phyloP scores from a whole-genome alignment of 2,113 vertebrate genomes.

The Scytalopus superciliaris region DNA sequence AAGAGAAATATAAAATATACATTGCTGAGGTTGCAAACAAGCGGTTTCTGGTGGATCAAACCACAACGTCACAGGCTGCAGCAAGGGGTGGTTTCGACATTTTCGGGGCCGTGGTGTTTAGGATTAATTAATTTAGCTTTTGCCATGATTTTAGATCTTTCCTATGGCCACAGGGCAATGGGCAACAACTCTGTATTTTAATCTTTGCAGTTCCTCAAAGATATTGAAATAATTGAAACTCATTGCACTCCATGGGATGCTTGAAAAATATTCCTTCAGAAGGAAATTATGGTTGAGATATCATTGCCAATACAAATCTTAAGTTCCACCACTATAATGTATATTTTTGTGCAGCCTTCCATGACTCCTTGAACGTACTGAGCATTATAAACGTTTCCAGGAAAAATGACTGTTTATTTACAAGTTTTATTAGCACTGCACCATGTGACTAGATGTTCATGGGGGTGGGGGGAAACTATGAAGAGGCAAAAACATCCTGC shows the following conservation, averaged over 20 bases:
- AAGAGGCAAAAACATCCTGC: not conserved
- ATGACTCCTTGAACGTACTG: not conserved
- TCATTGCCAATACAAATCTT: not conserved
- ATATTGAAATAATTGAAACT: not conserved
- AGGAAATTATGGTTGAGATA: not conserved
- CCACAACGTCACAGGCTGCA: not conserved
- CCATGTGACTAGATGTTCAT: not conserved
- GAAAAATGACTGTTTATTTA: not conserved
- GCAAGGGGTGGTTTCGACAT: not conserved
- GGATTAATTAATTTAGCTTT: not conserved
- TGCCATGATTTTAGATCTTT: not conserved
- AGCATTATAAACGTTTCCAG: not conserved
- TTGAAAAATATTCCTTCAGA: not conserved
- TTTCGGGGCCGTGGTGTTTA: not conserved
- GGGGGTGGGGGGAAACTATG: not conserved
- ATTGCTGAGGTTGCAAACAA: constrained; percentile 6
- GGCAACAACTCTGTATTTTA: not conserved
- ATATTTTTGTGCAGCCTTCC: not conserved
- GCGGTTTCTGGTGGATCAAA: not conserved
- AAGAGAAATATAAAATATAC: not conserved
- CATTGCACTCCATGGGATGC: not conserved
- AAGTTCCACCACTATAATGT: not conserved
- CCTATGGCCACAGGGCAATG: accelerated
- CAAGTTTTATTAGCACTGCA: not conserved
- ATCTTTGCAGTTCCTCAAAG: not conserved